Base-by-base conservation (phyloP, 37 sponge, comb jelly and placozoan genomes). In the Halisarca cf. caerulea region DNA sequence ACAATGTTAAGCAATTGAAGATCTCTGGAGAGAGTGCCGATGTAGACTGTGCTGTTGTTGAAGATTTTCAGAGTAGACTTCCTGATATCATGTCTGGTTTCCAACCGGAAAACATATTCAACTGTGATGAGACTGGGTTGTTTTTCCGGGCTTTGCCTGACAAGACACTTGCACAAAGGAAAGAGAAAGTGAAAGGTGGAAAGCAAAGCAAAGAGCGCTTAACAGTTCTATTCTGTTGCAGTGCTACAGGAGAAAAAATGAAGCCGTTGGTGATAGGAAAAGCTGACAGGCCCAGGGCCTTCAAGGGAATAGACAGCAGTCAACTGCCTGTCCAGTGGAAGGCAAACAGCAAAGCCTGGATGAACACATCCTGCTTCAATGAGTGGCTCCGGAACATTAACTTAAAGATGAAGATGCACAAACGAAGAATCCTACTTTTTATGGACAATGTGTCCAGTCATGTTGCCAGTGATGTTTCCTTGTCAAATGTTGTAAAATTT, bases 281-380 rank as follows among this genome's bases (percentile, higher is more conserved):
- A 37, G 27, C 59, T n/a, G 37, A 27, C 2, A 28, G 30, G 37
- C 59, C 33, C 28, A 33, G 59, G n/a, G 51, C 58, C 3, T 80
- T 80, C 59, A 58, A 35, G 59, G 33, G 35, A 33, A 80, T 58
- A 21, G 28, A 51, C 9, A 14, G 6, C 7, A 1, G 21, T 33
- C 58, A 27, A 1, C 62, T 80, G 7, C 58, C 24, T 25, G 59
- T 80, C 54, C 18, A 44, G 44, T 80, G 82, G 82, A 58, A 54
- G 32, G 27, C 59, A 33, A 80, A 80, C 30, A 17, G 30, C 35
- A 80, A 80, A 28, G 82, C 82, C 11, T 80, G 82, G 82, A 58
- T 80, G 82, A 80, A 25, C 30, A 27, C 14, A 51, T 58, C 51
- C 24, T 25, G 51, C 21, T 80, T 80, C 47, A 28, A 11, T 6